phyloP scores from a whole-genome alignment of 2,113 vertebrate genomes.

The Neodon shergylaensis region DNA sequence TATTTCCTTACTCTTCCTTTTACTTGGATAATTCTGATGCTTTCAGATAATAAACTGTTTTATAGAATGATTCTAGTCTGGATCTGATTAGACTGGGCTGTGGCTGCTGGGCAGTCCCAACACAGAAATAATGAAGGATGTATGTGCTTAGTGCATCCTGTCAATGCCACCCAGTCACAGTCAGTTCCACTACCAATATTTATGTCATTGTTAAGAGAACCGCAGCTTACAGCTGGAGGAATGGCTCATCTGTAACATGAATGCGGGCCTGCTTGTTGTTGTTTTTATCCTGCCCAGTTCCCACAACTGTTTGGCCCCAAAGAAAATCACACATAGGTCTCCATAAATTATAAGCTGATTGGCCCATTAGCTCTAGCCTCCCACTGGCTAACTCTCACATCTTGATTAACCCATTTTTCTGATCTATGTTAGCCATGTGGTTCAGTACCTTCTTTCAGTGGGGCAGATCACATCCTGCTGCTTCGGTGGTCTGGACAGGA shows the following conservation, averaged over 20 bases:
- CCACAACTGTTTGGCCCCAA: no score
- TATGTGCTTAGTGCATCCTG: not conserved
- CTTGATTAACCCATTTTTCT: no score
- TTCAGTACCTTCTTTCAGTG: no score
- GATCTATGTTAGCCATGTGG: no score
- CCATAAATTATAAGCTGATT: no score
- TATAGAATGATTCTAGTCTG: not conserved
- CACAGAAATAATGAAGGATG: not conserved
- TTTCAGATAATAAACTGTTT: not conserved
- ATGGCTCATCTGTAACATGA: not conserved
- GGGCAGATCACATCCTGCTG: no score
- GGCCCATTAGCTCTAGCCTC: no score
- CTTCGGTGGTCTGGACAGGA: no score
- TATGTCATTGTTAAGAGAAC: not conserved
- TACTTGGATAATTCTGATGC: not conserved
- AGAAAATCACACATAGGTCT: no score
- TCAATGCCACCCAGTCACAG: not conserved
- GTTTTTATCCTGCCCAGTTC: no score
- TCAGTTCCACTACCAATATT: not conserved
- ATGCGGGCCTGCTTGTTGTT: no score
- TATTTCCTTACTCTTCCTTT: not conserved
- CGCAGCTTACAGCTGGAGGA: not conserved
- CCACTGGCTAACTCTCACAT: no score
- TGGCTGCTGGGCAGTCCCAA: not conserved
- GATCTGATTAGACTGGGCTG: not conserved